phyloP scores from a whole-genome alignment of 1,140 invertebrate species.

The Tetranychus urticae region DNA sequence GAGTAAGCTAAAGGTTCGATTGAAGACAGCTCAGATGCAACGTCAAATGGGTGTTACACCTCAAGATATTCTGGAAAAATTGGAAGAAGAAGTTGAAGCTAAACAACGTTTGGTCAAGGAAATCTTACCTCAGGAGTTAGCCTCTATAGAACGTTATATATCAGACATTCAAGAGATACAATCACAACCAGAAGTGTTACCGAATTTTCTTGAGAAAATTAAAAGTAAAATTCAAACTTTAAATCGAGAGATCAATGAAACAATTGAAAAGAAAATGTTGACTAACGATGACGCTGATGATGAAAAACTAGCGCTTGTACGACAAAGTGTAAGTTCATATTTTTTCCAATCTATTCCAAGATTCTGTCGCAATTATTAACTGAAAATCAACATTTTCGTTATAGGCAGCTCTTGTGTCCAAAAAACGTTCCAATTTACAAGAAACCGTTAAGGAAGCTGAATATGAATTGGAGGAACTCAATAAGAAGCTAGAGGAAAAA shows the following conservation, averaged over 20 bases:
- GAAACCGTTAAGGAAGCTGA: constrained; percentile 43
- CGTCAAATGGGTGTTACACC: background rate
- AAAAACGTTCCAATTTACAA: constrained; percentile 44
- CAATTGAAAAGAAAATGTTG: constrained; percentile 26
- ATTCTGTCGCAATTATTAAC: background rate
- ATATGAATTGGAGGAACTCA: constrained; percentile 43
- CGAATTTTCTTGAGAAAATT: constrained; percentile 36
- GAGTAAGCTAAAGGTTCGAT: background rate
- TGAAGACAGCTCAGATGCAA: background rate
- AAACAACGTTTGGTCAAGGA: constrained; percentile 49
- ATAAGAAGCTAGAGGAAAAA: constrained; percentile 30
- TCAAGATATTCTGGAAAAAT: constrained; percentile 23
- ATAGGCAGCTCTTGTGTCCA: constrained; percentile 39
- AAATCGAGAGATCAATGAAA: constrained; percentile 33
- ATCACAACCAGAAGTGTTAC: constrained; percentile 30
- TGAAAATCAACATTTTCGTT: background rate
- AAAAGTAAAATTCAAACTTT: constrained; percentile 33
- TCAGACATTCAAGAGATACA: constrained; percentile 40
- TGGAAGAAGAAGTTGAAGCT: constrained; percentile 49
- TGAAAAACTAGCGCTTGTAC: constrained; percentile 52
- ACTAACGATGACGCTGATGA: constrained; percentile 26
- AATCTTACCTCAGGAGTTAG: constrained; percentile 46
- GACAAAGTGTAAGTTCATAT: constrained; percentile 34
- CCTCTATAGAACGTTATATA: constrained; percentile 33
- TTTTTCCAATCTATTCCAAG: background rate